Conservation (phyloP, 2,113 vertebrate species). For the Mobula birostris region DNA sequence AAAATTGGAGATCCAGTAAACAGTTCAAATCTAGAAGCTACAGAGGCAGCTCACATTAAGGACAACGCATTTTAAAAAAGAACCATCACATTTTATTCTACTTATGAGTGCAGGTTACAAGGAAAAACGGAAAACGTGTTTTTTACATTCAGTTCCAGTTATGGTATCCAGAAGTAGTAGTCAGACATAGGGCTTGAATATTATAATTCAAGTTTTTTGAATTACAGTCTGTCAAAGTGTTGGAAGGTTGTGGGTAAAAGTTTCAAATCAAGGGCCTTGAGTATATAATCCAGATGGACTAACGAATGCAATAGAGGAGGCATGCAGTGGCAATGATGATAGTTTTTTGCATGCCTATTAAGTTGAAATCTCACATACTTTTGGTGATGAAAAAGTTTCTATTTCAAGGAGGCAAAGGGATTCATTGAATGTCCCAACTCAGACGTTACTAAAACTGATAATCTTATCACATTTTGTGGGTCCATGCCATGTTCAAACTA, state of each 20-base stretch:
- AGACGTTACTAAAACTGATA: neutral
- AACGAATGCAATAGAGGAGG: neutral
- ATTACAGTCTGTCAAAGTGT: neutral
- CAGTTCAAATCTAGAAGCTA: neutral
- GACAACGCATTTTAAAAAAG: neutral
- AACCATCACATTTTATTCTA: neutral
- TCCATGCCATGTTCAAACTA: neutral
- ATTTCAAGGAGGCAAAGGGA: neutral
- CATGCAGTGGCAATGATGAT: neutral
- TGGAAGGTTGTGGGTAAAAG: neutral
- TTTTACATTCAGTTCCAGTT: neutral
- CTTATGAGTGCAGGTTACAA: neutral
- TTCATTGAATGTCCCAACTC: neutral
- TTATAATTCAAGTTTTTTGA: neutral
- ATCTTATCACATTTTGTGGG: neutral
- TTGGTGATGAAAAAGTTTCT: neutral
- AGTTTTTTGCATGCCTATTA: neutral
- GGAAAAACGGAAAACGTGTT: neutral
- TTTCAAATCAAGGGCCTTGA: neutral
- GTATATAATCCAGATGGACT: neutral
- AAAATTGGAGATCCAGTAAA: neutral
- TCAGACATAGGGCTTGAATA: neutral
- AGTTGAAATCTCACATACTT: neutral
- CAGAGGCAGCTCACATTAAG: neutral
- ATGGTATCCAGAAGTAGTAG: neutral